A percentile compares a stretch with the other conserved stretches of the same genome.
phyloP scores from a whole-genome alignment of 1,140 invertebrate species.

The Pogonognathellus flavescens region DNA sequence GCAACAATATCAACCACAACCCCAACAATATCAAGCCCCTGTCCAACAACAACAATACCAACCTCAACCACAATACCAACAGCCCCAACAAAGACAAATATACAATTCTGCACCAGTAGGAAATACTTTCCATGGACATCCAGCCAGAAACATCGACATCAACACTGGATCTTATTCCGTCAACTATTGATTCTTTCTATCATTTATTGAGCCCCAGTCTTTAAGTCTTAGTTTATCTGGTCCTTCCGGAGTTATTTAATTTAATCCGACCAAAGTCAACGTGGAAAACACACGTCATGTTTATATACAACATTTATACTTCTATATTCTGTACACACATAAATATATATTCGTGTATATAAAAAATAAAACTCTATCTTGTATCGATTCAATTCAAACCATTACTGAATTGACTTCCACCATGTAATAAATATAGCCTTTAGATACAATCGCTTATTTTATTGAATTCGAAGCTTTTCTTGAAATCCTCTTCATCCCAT shows the following conservation, averaged over 20 bases:
- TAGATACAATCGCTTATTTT: too few relatives aligned
- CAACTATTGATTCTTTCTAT: constrained; percentile 72
- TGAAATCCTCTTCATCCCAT: too few relatives aligned
- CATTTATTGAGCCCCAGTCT: not conserved
- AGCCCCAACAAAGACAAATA: constrained; percentile 67
- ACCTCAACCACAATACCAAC: constrained; percentile 67
- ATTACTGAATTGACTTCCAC: too few relatives aligned
- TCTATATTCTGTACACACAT: too few relatives aligned
- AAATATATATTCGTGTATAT: too few relatives aligned
- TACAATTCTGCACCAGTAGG: constrained; percentile 70
- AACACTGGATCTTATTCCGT: constrained; percentile 79
- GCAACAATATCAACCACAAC: constrained; percentile 67
- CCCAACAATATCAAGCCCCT: constrained; percentile 64
- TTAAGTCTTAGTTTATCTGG: constrained; percentile 5
- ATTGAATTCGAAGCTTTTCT: too few relatives aligned
- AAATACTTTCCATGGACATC: constrained; percentile 73
- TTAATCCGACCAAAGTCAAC: constrained; percentile 36
- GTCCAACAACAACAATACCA: constrained; percentile 67
- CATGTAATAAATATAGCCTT: too few relatives aligned
- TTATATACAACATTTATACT: too few relatives aligned
- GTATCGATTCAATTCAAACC: too few relatives aligned
- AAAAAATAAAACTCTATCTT: too few relatives aligned
- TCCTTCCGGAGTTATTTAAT: constrained; percentile 11
- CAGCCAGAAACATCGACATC: constrained; percentile 77
- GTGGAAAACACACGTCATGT: constrained; percentile 2